Evolutionary conservation across 92 coral and sea anemone genomes (phyloP), one percentile per base, ranked within the genome.

Genomic region (Zoanthus sociatus): DNA sequence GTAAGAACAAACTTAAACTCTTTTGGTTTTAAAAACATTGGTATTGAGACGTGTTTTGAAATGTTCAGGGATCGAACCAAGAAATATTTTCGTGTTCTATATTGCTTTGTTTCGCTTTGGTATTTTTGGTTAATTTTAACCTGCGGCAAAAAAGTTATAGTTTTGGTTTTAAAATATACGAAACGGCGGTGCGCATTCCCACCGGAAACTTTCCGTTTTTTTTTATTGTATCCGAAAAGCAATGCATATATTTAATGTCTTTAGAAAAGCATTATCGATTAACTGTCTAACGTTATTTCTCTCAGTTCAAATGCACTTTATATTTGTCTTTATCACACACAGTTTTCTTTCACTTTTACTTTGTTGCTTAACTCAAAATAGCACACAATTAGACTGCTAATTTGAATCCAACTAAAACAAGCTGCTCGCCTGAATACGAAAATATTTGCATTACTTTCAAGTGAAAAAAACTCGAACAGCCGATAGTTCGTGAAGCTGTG

Each of bases 171-270:
- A 44, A 46, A 42, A 45, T 64, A 26, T 31, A 46, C 46, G 45
- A 26, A 63, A 53, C 85, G 63, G 75, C 75, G 66, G 18, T n/a
- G 69, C 47, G 21, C 47, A 67, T 45, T 81, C 85, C 13, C 18
- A 77, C 82, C 82, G 82, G 85, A 81, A 69, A 31, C 61, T 21
- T 66, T 64, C 31, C 46, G 46, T 18, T 77, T 81, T 18, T 33
- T 37, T 81, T 64, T 66, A 81, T 81, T 81, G 76, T 67, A 47
- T 21, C 60, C 66, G 51, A 81, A 81, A 67, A 64, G 45, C 75
- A 66, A 64, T 81, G 66, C 66, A 66, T 81, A 45, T 81, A 67
- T 66, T 47, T 66, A 66, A 81, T 47, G 53, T 51, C 82, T 54
- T 53, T 54, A 81, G 85, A 47, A n/a, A 81, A 63, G 60, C 63